Base-by-base conservation (phyloP, 1,140 invertebrate genomes). In the Ganaspis sp. region DNA sequence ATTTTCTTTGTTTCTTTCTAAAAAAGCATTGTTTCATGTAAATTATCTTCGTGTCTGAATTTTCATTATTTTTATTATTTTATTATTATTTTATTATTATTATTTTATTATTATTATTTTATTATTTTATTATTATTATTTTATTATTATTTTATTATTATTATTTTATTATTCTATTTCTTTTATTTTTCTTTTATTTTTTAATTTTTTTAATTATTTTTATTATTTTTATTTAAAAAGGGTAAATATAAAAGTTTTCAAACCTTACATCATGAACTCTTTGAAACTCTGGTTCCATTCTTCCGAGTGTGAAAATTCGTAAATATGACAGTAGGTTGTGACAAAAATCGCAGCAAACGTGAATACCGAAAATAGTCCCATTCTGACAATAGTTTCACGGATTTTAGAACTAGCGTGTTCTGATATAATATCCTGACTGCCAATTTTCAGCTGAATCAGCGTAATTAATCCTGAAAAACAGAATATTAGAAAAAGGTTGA, bases 361-460 rank as follows among this genome's bases (percentile, higher is more conserved):
- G 40, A 96, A 93, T 42, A 95, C 87, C 0, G 95, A 94, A 83
- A 96, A 97, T 1, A 96, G 87, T 3, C 94, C 94, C 90, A 97
- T 95, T 75, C 96, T 93, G 5, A 96, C 93, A 53, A 97, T 97
- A 15, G 95, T 96, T 75, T 95, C 94, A 72, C 94, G 94, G 78
- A 98, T 97, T 91, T 97, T 97, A 8, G 45, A 64, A 64, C 58
- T 64, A 15, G 58, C 58, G 23, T 64, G 58, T 29, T 64, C 58
- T 4, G 58, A 64, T 64, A 64, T 64, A 64, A 64, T 64, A 64
- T 64, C 58, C 8, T 64, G 23, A n/a, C 58, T 64, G 11, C 58
- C 58, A 26, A 64, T 64, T 11, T 64, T 64, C 4, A 64, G 23
- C 8, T 29, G 58, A n/a, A 64, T 64, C 6, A 64, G n/a, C 2